Percentiles rank a stretch among this genome's conserved stretches.
These are phyloP conservation scores for Euura saliciscinereae DNA, from an alignment of 1,140 invertebrate species.

Conservation along the genomic window DNA sequence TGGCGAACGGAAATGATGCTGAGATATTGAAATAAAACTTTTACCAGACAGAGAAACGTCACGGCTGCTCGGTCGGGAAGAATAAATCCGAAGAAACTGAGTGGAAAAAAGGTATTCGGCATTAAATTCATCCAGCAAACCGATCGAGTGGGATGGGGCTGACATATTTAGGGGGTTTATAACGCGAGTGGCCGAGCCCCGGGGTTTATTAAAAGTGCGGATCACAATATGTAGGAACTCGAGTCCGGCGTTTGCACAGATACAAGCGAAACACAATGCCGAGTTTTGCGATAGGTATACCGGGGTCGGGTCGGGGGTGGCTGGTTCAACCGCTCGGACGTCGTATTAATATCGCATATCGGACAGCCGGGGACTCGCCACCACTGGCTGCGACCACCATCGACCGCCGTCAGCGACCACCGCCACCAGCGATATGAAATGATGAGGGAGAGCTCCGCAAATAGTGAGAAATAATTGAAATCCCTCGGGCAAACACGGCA, in stretches of 20 bases:
- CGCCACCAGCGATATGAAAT: conserved; percentile 46
- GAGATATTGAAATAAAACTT: too few relatives aligned
- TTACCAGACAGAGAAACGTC: too few relatives aligned
- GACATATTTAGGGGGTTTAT: too few relatives aligned
- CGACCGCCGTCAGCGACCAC: not conserved
- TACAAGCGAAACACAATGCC: not conserved
- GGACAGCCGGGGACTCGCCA: conserved; percentile 31
- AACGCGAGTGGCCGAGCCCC: not conserved
- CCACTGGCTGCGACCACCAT: conserved; percentile 12
- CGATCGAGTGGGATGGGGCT: too few relatives aligned
- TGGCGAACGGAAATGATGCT: not conserved
- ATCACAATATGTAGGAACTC: not conserved
- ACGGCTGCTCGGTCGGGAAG: too few relatives aligned
- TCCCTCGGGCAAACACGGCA: conserved; percentile 48
- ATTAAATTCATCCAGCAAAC: too few relatives aligned
- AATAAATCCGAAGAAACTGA: too few relatives aligned
- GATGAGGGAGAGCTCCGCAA: conserved; percentile 57
- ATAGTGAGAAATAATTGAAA: conserved; percentile 57
- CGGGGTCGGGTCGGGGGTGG: not conserved
- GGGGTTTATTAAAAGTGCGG: not conserved
- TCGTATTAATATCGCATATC: conserved; percentile 50
- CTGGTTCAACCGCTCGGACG: conserved; percentile 26
- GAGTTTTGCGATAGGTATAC: not conserved
- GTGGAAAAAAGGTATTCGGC: too few relatives aligned
- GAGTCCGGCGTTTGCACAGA: not conserved